Percentiles rank a stretch among this genome's conserved stretches.
These are phyloP conservation scores for Hymenochirus boettgeri DNA, from an alignment of 2,113 vertebrate species.

Conservation along the genomic window DNA sequence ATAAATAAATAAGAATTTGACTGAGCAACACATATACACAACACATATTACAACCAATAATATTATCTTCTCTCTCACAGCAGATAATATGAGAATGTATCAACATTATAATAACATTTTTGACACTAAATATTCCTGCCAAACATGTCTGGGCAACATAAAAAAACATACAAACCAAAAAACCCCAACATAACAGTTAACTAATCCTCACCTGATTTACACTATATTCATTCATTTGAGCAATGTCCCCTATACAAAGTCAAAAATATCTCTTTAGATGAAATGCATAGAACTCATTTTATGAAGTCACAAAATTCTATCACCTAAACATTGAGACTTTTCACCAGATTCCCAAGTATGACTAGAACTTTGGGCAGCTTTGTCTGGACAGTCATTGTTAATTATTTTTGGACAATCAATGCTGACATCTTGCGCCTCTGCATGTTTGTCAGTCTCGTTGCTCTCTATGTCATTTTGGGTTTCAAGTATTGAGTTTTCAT, in stretches of 20 bases:
- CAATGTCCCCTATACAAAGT: neutral
- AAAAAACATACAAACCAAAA: too few species aligned
- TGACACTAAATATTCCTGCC: too few species aligned
- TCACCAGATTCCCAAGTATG: conserved; percentile 36
- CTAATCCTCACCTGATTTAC: neutral
- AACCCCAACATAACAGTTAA: neutral
- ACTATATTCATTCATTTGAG: neutral
- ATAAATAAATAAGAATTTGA: too few species aligned
- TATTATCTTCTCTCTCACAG: too few species aligned
- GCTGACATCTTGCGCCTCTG: conserved; percentile 12
- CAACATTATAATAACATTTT: too few species aligned
- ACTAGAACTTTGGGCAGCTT: conserved; percentile 28
- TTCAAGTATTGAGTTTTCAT: conserved; percentile 28
- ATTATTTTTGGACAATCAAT: neutral
- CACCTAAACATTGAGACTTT: conserved; percentile 42
- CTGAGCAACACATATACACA: too few species aligned
- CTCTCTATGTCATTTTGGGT: neutral
- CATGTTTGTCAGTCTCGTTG: neutral
- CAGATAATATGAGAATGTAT: too few species aligned
- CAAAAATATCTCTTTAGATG: neutral
- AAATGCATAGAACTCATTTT: neutral
- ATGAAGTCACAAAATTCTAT: conserved; percentile 47
- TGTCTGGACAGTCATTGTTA: conserved; percentile 34
- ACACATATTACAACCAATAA: too few species aligned
- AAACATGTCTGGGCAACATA: too few species aligned